phyloP scores from a whole-genome alignment of 2,888 invertebrate species.

The Drosophila ezoana region DNA sequence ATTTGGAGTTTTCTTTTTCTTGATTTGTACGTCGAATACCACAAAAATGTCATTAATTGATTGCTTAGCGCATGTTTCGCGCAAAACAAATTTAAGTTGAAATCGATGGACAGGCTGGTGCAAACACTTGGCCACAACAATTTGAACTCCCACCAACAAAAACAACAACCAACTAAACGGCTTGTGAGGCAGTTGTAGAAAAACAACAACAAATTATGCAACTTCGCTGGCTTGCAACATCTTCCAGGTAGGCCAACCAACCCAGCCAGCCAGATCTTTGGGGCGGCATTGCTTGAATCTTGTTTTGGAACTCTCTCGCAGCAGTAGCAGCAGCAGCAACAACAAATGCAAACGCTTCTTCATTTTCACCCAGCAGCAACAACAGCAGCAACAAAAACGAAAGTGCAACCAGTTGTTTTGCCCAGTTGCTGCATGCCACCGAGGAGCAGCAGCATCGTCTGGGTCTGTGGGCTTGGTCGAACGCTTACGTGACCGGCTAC shows the following conservation, averaged over 20 bases:
- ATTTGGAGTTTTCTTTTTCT: neutral
- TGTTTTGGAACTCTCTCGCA: conserved; percentile 60
- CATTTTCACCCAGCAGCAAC: conserved; percentile 71
- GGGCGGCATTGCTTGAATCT: conserved; percentile 41
- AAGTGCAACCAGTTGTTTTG: conserved; percentile 71
- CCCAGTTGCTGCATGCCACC: conserved; percentile 42
- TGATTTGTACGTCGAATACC: conserved; percentile 34
- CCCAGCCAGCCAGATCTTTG: conserved; percentile 54
- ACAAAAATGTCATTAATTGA: conserved; percentile 67
- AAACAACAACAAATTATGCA: conserved; percentile 74
- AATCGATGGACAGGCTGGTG: conserved; percentile 62
- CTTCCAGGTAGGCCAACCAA: conserved; percentile 52
- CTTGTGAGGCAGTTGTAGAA: conserved; percentile 46
- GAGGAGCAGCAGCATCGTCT: conserved; percentile 36
- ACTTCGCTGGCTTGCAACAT: conserved; percentile 73
- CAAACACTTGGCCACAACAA: conserved; percentile 37
- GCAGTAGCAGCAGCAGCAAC: conserved; percentile 28
- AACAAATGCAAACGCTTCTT: conserved; percentile 69
- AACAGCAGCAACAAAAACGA: conserved; percentile 65
- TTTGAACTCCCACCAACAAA: conserved; percentile 61
- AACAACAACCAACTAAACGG: conserved; percentile 19
- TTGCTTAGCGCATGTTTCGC: conserved; percentile 34
- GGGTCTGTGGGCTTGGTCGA: conserved; percentile 68
- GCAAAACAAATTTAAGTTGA: conserved; percentile 49
- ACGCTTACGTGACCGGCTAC: conserved; percentile 71